Base-by-base conservation (phyloP, 2,888 invertebrate genomes). In the Pedicia rivosa region DNA sequence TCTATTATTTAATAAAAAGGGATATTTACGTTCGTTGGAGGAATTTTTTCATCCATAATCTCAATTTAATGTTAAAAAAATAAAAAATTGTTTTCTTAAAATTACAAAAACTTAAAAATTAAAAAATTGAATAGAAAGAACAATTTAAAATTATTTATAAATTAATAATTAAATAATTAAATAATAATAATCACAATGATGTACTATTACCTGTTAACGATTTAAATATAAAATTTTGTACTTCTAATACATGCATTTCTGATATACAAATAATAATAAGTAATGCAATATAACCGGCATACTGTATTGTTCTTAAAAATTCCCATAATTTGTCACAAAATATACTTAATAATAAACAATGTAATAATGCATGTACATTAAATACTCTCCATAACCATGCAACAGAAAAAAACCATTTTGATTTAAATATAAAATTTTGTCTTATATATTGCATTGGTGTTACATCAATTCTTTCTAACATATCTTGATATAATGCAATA, bases 281-380 rank as follows among this genome's bases (percentile, higher is more conserved):
- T 35, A 86, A 58, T 46, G 74, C 54, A n/a, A 75, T 62, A 52
- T 77, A 84, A 3, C 82, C 81, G 35, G 68, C 60, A 54, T 76
- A 81, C 50, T 81, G 77, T 10, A 81, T 66, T 28, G 68, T 59
- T 46, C 69, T 68, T 17, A 86, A 58, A 50, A 84, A 83, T 44
- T 76, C 72, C 79, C 82, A 82, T 4, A 81, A 62, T 52, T 79
- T 79, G 66, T 86, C 83, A 58, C 82, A 74, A 61, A 83, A 84
- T 44, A 86, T 71, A 16, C 82, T 75, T 31, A 84, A 57, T 22
- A 86, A 67, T 12, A 86, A 56, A 47, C 74, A 66, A 55, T 86
- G 83, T 25, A 80, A 60, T 45, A 82, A 66, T 27, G 80, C 78
- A 49, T 86, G 84, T 0, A 83, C 78, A 52, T 84, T 86, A 5